phyloP scores from a whole-genome alignment of 30 jellyfish, hydroid and myxozoan species.

The Sanderia malayensis region DNA sequence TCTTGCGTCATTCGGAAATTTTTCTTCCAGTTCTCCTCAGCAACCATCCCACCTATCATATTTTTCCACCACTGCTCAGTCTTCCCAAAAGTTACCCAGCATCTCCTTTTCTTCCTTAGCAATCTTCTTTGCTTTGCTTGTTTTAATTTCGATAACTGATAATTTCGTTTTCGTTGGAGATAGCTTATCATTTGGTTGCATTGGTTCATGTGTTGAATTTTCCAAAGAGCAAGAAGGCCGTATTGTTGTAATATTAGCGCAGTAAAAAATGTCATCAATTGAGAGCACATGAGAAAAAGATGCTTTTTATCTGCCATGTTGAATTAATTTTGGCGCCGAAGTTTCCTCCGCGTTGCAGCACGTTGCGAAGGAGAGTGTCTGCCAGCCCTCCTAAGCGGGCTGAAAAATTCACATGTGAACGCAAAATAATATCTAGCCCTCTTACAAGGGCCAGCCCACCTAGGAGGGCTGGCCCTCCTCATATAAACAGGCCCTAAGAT shows the following conservation, averaged over 20 bases:
- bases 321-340: slow-evolving; percentile 40
- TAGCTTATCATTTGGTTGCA: slow-evolving; percentile 12
- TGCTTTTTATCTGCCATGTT: slow-evolving; percentile 49
- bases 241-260: slow-evolving; percentile 50
- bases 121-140: slow-evolving; percentile 44
- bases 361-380: background rate
- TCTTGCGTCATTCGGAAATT: slow-evolving; percentile 28
- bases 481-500: slow-evolving; percentile 26
- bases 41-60: slow-evolving; percentile 27
- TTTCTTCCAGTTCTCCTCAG: slow-evolving; percentile 42
- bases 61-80: slow-evolving; percentile 61
- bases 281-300: slow-evolving; percentile 36
- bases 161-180: slow-evolving; percentile 36
- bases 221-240: slow-evolving; percentile 36
- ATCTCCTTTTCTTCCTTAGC: slow-evolving; percentile 42
- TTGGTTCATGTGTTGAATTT: slow-evolving; percentile 19
- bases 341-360: background rate
- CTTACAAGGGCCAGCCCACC: slow-evolving; percentile 49
- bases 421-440: slow-evolving; percentile 22
- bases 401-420: slow-evolving; percentile 56
- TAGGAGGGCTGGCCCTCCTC: slow-evolving; percentile 56
- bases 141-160: slow-evolving; percentile 11
- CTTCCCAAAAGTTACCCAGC: slow-evolving; percentile 33
- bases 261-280: slow-evolving; percentile 27
- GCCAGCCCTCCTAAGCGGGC: slow-evolving; percentile 56